These are phyloP conservation scores for Cranoglanis bouderius DNA, from an alignment of 2,113 vertebrate species.

Conservation along the genomic window DNA sequence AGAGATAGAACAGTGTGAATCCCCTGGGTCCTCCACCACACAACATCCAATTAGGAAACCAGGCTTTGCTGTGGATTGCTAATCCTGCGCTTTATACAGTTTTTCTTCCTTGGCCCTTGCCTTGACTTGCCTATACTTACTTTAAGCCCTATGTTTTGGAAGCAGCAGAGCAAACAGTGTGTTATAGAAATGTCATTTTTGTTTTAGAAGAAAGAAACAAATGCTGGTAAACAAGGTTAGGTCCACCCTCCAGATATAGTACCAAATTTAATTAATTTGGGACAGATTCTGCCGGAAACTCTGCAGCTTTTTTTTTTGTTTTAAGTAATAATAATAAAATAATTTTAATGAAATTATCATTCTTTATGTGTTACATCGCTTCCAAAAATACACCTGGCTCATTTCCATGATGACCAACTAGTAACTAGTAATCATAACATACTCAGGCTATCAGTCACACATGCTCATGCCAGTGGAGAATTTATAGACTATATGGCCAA, in stretches of 20 bases:
- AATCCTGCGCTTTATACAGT: constrained; percentile 8
- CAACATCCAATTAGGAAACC: constrained; percentile 26
- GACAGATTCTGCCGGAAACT: neutral
- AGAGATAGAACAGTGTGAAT: neutral
- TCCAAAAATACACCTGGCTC: neutral
- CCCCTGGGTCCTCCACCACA: constrained; percentile 1
- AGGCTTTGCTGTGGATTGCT: neutral
- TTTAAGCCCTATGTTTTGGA: neutral
- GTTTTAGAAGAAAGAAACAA: neutral
- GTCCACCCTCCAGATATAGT: neutral
- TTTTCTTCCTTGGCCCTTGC: neutral
- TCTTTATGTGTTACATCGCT: neutral
- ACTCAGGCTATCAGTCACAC: neutral
- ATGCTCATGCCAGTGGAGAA: neutral
- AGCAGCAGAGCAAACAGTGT: neutral
- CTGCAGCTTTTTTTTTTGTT: no score
- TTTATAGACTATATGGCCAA: neutral
- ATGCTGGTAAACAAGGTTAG: neutral
- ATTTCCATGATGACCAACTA: neutral
- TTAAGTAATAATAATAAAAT: neutral
- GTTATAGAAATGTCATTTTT: constrained; percentile 13
- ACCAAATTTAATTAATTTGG: neutral
- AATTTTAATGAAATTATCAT: neutral
- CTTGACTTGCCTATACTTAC: neutral
- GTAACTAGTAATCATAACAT: neutral